Conservation (phyloP, 2,888 invertebrate species). For the Tipula unca region DNA sequence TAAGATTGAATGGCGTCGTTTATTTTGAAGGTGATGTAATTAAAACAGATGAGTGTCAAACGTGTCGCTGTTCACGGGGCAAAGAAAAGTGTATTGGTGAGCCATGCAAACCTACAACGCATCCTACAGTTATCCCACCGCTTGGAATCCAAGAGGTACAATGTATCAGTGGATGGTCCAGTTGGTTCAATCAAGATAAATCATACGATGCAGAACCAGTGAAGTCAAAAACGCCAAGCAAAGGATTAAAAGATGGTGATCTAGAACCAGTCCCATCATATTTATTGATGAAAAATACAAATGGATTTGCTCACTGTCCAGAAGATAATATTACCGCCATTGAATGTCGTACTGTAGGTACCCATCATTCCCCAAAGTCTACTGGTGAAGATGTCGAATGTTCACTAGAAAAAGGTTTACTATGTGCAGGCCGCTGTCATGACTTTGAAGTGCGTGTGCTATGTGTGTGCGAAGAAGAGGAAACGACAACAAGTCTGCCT, state of each 20-base stretch:
- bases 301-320: conserved; percentile 49
- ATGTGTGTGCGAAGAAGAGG: conserved; percentile 49
- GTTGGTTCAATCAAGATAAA: conserved; percentile 60
- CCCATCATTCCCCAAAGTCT: conserved; percentile 54
- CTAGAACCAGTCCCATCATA: conserved; percentile 49
- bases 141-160: conserved; percentile 28
- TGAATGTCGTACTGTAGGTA: conserved; percentile 60
- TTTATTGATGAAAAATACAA: conserved; percentile 32
- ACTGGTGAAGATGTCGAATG: conserved; percentile 70
- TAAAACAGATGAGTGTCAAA: conserved; percentile 68
- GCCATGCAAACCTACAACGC: conserved; percentile 46
- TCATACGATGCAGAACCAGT: conserved; percentile 29
- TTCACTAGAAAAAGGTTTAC: conserved; percentile 60
- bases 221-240: conserved; percentile 27
- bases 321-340: conserved; percentile 58
- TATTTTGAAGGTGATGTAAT: conserved; percentile 72
- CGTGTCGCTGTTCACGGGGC: conserved; percentile 66
- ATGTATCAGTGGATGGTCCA: conserved; percentile 68
- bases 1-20: conserved; percentile 55
- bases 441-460: conserved; percentile 77
- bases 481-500: not conserved
- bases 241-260: conserved; percentile 42
- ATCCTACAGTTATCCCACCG: conserved; percentile 23
- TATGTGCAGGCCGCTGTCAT: conserved; percentile 59
- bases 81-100: conserved; percentile 61